Base-by-base conservation (phyloP, 2,888 invertebrate genomes). In the Cheilosia variabilis region DNA sequence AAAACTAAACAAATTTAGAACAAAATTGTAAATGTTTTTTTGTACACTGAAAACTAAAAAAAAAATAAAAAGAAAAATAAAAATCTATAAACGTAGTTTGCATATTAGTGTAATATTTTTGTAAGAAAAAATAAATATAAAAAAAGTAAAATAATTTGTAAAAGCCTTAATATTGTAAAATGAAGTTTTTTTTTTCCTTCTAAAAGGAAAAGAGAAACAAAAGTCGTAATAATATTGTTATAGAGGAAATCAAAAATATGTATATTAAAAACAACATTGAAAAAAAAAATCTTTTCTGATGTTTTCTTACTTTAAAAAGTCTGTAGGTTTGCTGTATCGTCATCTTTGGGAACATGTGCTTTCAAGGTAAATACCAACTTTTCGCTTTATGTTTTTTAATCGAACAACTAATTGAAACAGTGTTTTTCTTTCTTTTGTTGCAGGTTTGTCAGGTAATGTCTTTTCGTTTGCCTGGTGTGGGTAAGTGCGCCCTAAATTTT, bases 161-260 rank as follows among this genome's bases (percentile, higher is more conserved):
- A 84, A 80, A 84, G 71, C 69, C 53, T 72, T 76, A 76, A 84
- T 87, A 77, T 72, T 72, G 63, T 77, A 69, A 66, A 81, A 68
- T 68, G 80, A 87, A 84, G 75, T n/a, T 87, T 72, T 81, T 87
- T 84, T 84, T 57, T 82, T 79, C 68, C 72, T 75, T 27, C 4
- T 45, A 19, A n/a, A 50, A 76, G 43, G 65, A 50, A 52, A 73
- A 65, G 72, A 60, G 72, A 66, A 83, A 80, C 57, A 72, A 65
- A 87, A 80, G 75, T 79, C 80, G 72, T 87, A 87, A 87, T 88
- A 87, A 88, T 88, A 88, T 88, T 88, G 88, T 88, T 88, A 87
- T 87, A 87, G 87, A 87, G 87, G 82, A 88, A 88, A 88, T 79
- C 87, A 88, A 88, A 88, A 86, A 87, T 87, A 79, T 82, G 82